A percentile compares a stretch with the other conserved stretches of the same genome.
These are phyloP conservation scores for Clarias gariepinus DNA, from an alignment of 2,113 vertebrate genomes.

Conservation along the genomic window DNA sequence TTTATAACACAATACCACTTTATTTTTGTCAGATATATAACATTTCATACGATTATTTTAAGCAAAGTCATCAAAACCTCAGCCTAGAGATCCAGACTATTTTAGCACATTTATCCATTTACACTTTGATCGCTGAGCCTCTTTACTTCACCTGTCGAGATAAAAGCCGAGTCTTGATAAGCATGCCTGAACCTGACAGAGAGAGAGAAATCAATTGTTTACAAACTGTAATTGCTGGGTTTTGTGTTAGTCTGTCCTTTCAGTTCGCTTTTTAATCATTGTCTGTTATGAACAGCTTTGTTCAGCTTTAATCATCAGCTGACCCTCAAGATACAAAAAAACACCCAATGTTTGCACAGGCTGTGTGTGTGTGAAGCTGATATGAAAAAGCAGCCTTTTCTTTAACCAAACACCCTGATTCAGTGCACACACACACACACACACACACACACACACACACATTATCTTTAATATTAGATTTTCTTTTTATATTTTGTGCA, in stretches of 20 bases:
- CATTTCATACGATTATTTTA: not conserved
- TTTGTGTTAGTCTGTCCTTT: slow-evolving; percentile 29
- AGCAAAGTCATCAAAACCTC: not conserved
- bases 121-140: not conserved
- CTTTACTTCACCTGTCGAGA: slow-evolving; percentile 1
- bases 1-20: not conserved
- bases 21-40: not conserved
- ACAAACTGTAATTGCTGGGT: slow-evolving; percentile 21
- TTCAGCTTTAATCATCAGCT: slow-evolving; percentile 85
- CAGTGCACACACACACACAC: not conserved
- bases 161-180: not conserved
- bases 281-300: slow-evolving; percentile 76
- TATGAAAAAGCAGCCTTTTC: slow-evolving; percentile 87
- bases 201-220: slow-evolving; percentile 3
- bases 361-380: slow-evolving; percentile 82
- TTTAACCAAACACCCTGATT: slow-evolving; percentile 81
- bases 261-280: slow-evolving; percentile 10
- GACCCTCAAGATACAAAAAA: slow-evolving; percentile 90
- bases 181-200: not conserved
- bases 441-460: slow-evolving; percentile 10
- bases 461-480: not conserved
- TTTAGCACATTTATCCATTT: not conserved
- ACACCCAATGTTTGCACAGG: slow-evolving; percentile 82
- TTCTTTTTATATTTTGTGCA: not conserved
- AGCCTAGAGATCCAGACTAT: not conserved